Evolutionary conservation across 1,140 invertebrate genomes (phyloP).

Genomic region (Oryctes rhinoceros): DNA sequence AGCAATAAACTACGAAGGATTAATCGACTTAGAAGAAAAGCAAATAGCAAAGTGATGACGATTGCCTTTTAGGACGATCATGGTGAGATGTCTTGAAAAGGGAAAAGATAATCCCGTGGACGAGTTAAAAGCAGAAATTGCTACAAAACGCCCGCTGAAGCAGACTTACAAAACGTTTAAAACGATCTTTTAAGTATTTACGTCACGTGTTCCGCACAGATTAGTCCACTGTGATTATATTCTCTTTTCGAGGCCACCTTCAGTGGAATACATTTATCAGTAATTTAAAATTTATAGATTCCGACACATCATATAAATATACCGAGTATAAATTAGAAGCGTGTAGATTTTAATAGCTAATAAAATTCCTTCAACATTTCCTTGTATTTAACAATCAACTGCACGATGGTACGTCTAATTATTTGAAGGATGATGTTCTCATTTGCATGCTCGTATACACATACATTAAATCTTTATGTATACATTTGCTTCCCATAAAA

Average conservation of each 20-base stretch:
- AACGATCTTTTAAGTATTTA: too few relatives aligned
- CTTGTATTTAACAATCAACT: not conserved
- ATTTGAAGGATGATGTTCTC: slow-evolving; percentile 5
- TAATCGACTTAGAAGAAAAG: too few relatives aligned
- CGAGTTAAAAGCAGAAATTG: too few relatives aligned
- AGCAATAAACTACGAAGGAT: too few relatives aligned
- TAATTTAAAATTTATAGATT: not conserved
- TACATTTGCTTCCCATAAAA: not conserved
- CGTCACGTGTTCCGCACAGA: not conserved
- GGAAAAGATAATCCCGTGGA: too few relatives aligned
- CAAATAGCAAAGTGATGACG: too few relatives aligned
- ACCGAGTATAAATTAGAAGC: not conserved
- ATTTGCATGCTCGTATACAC: not conserved
- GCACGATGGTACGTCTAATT: not conserved
- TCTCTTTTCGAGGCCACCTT: not conserved
- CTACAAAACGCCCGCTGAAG: too few relatives aligned
- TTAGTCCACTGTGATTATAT: not conserved
- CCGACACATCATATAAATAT: not conserved
- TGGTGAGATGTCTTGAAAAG: too few relatives aligned
- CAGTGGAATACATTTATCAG: not conserved
- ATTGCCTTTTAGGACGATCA: too few relatives aligned
- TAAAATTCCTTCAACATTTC: not conserved
- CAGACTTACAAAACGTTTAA: too few relatives aligned
- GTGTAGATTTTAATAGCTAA: not conserved
- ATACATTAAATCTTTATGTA: not conserved